These are phyloP conservation scores for Drosophila pandora DNA, from an alignment of 1,140 invertebrate species.

Conservation along the genomic window DNA sequence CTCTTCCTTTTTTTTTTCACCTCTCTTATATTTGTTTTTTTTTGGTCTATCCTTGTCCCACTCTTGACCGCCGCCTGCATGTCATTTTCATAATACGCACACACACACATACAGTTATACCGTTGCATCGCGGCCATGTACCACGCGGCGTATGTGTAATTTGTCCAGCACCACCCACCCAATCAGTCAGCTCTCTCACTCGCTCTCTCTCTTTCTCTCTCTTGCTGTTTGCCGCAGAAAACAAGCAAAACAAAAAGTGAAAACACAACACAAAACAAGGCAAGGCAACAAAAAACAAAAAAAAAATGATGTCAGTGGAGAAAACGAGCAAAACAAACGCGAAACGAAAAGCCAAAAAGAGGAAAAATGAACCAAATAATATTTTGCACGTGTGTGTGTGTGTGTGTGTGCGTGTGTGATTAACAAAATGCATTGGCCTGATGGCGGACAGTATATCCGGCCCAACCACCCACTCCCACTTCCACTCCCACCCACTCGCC, in stretches of 20 bases:
- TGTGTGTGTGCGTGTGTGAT: constrained; percentile 44
- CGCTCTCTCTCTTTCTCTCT: not conserved
- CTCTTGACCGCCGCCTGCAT: constrained; percentile 9
- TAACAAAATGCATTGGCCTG: constrained; percentile 75
- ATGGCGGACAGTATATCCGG: constrained; percentile 55
- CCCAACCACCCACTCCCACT: not conserved
- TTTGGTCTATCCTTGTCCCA: not conserved
- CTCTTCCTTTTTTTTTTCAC: not conserved
- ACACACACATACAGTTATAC: constrained; percentile 20
- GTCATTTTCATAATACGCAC: constrained; percentile 54
- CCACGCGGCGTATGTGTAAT: constrained; percentile 58
- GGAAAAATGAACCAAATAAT: constrained; percentile 78
- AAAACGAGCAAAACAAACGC: constrained; percentile 75
- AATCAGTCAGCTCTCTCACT: constrained; percentile 2
- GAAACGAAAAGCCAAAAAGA: constrained; percentile 47
- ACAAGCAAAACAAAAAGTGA: constrained; percentile 78
- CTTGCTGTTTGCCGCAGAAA: constrained; percentile 35
- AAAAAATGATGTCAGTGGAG: constrained; percentile 79
- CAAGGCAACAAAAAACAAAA: constrained; percentile 14
- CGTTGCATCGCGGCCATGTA: constrained; percentile 27
- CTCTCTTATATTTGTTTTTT: not conserved
- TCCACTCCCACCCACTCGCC: too few species aligned
- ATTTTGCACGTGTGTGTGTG: constrained; percentile 34
- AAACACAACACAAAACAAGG: constrained; percentile 68
- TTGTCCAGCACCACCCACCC: constrained; percentile 45